Evolutionary conservation across 2,888 invertebrate genomes (phyloP), one percentile per base, ranked within the genome.

Genomic region (Drosophila pseudotakahashii): DNA sequence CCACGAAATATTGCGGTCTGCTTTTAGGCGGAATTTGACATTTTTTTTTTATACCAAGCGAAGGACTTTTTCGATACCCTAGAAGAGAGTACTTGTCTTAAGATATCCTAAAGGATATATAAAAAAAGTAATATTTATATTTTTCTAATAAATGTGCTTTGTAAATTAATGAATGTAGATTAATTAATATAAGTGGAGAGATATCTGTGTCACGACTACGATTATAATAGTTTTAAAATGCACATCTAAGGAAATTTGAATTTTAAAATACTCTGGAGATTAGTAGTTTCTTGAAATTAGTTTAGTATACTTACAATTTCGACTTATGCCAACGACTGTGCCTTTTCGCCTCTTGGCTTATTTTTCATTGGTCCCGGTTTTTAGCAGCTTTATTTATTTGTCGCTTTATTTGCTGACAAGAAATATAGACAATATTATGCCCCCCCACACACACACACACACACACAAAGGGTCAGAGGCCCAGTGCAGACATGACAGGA

Each of bases 351-450:
- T 58, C 83, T 76, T 78, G 71, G 78, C 73, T 76, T 83, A 75
- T 86, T 76, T 63, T 62, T 66, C 71, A 79, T 77, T 79, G 77
- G 78, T 62, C 51, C 73, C 75, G 77, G 75, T 87, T 84, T 87
- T 79, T 79, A 79, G 81, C 83, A 80, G 78, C 78, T 83, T 86
- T 83, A 88, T 83, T 83, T 83, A 83, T 88, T 80, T 83, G 81
- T 74, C 89, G 81, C 89, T 87, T 88, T 84, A 88, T 84, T 84
- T 88, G 78, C 88, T 76, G 79, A 88, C 87, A 87, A 83, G 89
- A 88, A 84, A 86, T 88, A 84, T 84, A 87, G 83, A 87, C 83
- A 88, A 84, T 88, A 88, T 88, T 78, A 85, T 81, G 54, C 37
- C 39, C 42, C 48, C 68, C 32, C 57, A 23, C 55, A 52, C 51